These are phyloP conservation scores for Lineus longissimus DNA, from an alignment of 1,140 invertebrate species.

Conservation along the genomic window DNA sequence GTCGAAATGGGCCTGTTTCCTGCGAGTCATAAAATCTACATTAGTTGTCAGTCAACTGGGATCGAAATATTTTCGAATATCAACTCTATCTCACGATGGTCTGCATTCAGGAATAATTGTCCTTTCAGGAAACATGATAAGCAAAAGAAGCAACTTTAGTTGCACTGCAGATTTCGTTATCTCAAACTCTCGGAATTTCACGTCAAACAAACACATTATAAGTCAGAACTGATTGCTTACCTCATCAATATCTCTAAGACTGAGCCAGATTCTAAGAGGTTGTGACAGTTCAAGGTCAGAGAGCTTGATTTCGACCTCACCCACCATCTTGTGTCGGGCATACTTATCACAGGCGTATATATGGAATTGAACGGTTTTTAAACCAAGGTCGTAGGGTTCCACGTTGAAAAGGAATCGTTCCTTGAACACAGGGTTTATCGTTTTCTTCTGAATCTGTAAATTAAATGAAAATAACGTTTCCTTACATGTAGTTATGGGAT, in stretches of 20 bases:
- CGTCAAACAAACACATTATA: no score
- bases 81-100: no score
- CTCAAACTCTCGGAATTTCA: no score
- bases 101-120: no score
- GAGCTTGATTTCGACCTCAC: conserved; percentile 63
- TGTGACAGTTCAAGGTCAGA: conserved; percentile 61
- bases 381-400: conserved; percentile 58
- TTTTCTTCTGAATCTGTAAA: conserved; percentile 61
- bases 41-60: no score
- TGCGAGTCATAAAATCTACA: no score
- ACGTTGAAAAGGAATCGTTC: conserved; percentile 71
- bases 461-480: conserved; percentile 9
- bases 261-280: conserved; percentile 63
- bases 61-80: no score
- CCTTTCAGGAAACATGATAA: no score
- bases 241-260: conserved; percentile 64
- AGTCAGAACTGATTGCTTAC: no score
- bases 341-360: conserved; percentile 63
- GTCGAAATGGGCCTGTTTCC: no score
- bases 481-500: background rate
- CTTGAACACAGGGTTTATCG: conserved; percentile 68
- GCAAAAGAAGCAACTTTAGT: no score
- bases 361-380: conserved; percentile 58
- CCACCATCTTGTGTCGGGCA: conserved; percentile 62
- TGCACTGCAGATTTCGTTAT: no score